Percentiles rank a stretch among this genome's conserved stretches.
phyloP scores from a whole-genome alignment of 1,140 invertebrate genomes.

The Archivesica marissinica region DNA sequence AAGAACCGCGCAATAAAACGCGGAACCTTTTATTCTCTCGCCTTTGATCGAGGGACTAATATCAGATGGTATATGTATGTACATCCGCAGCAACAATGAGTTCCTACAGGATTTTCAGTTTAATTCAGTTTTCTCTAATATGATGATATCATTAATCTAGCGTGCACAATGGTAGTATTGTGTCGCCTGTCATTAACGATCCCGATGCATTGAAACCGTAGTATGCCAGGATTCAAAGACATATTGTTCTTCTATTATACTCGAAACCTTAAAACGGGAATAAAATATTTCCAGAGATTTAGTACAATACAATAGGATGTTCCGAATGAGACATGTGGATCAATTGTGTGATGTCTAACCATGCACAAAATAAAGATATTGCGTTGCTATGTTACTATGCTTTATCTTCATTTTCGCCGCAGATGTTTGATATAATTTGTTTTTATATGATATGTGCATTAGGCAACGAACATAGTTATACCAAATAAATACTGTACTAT shows the following conservation, averaged over 20 bases:
- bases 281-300: conserved; percentile 44
- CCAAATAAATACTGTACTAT: too few species aligned
- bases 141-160: conserved; percentile 53
- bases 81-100: conserved; percentile 56
- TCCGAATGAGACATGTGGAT: background rate
- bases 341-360: conserved; percentile 1
- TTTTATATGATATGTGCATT: too few species aligned
- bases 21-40: conserved; percentile 41
- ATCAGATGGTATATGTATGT: conserved; percentile 43
- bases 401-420: background rate
- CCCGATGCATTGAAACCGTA: conserved; percentile 21
- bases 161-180: conserved; percentile 39
- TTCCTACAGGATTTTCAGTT: conserved; percentile 54
- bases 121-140: conserved; percentile 60
- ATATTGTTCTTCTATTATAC: conserved; percentile 51
- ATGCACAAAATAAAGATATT: conserved; percentile 5
- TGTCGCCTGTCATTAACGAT: conserved; percentile 45
- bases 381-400: background rate
- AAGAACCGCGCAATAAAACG: conserved; percentile 55
- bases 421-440: background rate
- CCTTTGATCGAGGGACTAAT: conserved; percentile 59
- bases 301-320: conserved; percentile 10
- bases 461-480: too few species aligned
- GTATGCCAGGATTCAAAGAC: conserved; percentile 47
- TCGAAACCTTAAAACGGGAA: conserved; percentile 43